phyloP scores from a whole-genome alignment of 2,113 vertebrate genomes.

The Ceyx margarethae region DNA sequence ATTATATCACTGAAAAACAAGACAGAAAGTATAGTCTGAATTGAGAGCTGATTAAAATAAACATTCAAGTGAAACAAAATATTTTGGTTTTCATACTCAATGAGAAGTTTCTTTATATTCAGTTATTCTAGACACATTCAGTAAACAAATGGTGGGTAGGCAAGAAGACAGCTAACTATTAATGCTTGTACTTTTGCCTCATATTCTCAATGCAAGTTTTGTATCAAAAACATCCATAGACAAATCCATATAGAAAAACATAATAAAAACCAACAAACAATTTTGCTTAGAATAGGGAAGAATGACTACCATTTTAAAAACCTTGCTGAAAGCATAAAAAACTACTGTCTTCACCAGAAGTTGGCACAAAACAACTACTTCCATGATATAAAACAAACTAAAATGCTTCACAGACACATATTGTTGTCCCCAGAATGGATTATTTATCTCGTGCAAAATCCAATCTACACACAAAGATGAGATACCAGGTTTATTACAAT shows the following conservation, averaged over 20 bases:
- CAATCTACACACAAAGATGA: no score
- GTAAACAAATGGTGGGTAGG: not conserved
- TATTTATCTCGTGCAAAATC: no score
- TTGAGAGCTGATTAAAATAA: not conserved
- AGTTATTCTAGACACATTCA: not conserved
- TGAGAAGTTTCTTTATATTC: not conserved
- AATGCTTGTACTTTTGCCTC: not conserved
- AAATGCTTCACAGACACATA: no score
- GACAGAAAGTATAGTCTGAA: conserved; percentile 34
- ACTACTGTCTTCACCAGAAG: not conserved
- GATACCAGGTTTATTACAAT: no score
- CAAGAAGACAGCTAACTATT: not conserved
- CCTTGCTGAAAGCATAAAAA: not conserved
- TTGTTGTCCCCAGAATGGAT: no score
- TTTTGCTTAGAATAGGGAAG: not conserved
- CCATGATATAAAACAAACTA: not conserved
- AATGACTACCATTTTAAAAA: not conserved
- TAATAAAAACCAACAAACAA: not conserved
- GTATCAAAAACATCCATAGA: not conserved
- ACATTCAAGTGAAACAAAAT: not conserved
- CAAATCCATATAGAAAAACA: not conserved
- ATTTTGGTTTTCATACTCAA: not conserved
- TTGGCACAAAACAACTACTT: not conserved
- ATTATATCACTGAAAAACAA: conserved; percentile 69
- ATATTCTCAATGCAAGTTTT: not conserved